phyloP scores from a whole-genome alignment of 2,888 invertebrate genomes.

The Oscheius sp. region DNA sequence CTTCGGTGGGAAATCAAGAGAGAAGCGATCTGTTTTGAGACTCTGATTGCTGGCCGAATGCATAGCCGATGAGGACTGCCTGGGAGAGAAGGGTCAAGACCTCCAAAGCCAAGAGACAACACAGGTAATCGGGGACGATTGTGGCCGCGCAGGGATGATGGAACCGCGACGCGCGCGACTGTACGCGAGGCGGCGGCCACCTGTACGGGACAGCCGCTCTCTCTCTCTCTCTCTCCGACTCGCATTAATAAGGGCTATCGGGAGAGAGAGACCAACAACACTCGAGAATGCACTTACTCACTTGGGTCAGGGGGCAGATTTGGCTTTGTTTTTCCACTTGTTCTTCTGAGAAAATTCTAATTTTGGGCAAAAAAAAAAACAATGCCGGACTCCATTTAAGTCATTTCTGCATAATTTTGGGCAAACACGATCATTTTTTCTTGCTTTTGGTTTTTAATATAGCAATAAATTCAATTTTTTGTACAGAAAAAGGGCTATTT shows the following conservation, averaged over 20 bases:
- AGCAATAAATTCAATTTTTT: too few species aligned
- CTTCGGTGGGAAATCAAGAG: not conserved
- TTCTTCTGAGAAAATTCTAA: too few species aligned
- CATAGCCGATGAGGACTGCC: not conserved
- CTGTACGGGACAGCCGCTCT: conserved; percentile 24
- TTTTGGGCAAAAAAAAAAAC: too few species aligned
- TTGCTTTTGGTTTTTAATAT: too few species aligned
- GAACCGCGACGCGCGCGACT: conserved; percentile 19
- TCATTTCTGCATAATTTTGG: too few species aligned
- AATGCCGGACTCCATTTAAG: too few species aligned
- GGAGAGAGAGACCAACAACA: conserved; percentile 13
- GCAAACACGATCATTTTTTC: too few species aligned
- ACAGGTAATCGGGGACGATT: conserved; percentile 12
- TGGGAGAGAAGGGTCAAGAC: not conserved
- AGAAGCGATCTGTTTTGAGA: not conserved
- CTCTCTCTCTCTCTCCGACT: not conserved
- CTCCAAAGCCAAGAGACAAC: conserved; percentile 4
- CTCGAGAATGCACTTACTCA: conserved; percentile 20
- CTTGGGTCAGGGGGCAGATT: too few species aligned
- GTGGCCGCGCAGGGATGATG: conserved; percentile 10
- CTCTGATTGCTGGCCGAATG: not conserved
- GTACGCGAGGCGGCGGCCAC: conserved; percentile 21
- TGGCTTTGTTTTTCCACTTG: too few species aligned
- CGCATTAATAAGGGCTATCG: conserved; percentile 27
- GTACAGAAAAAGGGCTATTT: too few species aligned